Base-by-base conservation (phyloP, 2,888 invertebrate species). In the Ophion slaviceki region DNA sequence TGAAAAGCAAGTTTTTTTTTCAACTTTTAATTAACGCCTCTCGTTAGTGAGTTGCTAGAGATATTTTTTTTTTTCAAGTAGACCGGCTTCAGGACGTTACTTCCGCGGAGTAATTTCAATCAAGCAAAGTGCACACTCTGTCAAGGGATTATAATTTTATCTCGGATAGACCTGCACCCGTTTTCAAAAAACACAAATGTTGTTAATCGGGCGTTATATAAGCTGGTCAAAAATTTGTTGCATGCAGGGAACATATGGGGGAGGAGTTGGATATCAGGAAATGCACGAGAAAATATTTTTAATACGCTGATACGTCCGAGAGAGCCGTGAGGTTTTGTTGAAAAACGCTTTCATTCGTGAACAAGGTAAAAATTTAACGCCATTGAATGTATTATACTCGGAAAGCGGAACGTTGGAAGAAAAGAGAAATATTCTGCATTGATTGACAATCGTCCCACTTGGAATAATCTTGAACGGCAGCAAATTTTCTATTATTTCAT, bases 1-100 rank as follows among this genome's bases (percentile, higher is more conserved):
- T 95, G 72, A 84, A 80, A 87, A 61, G 20, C 62, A 70, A 80
- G 91, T 94, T 94, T 85, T 62, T 84, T 40, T 62, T 28, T 67
- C 5, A 59, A 78, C 1, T 64, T 53, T 76, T 36, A 61, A 68
- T 61, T 53, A 78, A 59, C 28, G 28, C 14, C 45, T 66, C 75
- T 76, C 75, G 32, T 66, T 45, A 53, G 64, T 32, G 47, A 62
- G 3, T 14, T 40, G 14, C 6, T 36, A 2, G 14, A 17, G 10
- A 24, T 10, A 62, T 47, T 28, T 28, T 53, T 47, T 47, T 47
- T 53, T 53, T 17, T 17, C 1, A 53, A 53, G 53, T 53, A 2
- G 0, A 53, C 53, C 17, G 53, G 53, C 53, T 53, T 53, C 17
- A 17, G 53, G 17, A 17, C 14, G 14, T 53, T 53, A 53, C 53